Percentiles rank a stretch among this genome's conserved stretches.
These are phyloP conservation scores for Caenorhabditis uteleia DNA, from an alignment of 2,888 invertebrate genomes.

Conservation along the genomic window DNA sequence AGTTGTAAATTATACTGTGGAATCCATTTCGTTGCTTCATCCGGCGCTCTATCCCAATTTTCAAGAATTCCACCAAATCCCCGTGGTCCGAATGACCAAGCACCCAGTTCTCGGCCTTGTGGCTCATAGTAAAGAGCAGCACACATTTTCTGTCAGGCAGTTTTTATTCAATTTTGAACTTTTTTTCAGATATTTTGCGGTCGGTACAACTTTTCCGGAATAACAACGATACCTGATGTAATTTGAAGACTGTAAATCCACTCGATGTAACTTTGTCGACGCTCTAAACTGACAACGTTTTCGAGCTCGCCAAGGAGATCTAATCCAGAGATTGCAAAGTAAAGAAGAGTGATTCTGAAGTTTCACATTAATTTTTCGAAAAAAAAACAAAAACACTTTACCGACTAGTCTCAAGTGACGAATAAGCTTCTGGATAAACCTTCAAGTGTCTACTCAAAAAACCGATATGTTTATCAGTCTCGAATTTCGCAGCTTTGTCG, in stretches of 20 bases:
- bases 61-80: conserved; percentile 40
- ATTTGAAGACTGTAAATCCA: conserved; percentile 88
- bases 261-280: conserved; percentile 78
- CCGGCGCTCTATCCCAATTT: conserved; percentile 1
- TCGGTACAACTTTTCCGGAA: neutral
- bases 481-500: conserved; percentile 19
- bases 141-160: too few species aligned
- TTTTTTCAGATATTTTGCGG: too few species aligned
- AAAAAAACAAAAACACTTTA: conserved; percentile 14
- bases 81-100: conserved; percentile 29
- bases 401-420: conserved; percentile 53
- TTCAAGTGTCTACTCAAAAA: conserved; percentile 54
- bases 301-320: conserved; percentile 85
- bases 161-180: too few species aligned
- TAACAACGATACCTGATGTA: conserved; percentile 24
- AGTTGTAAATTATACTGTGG: conserved; percentile 48
- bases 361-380: too few species aligned
- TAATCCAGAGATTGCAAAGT: conserved; percentile 89
- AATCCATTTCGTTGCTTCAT: conserved; percentile 17
- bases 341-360: conserved; percentile 71
- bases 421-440: conserved; percentile 54
- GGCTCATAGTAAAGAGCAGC: conserved; percentile 34
- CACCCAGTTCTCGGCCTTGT: conserved; percentile 26
- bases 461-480: conserved; percentile 42
- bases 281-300: conserved; percentile 74